These are phyloP conservation scores for Scophthalmus maximus DNA, from an alignment of 2,113 vertebrate species.

Conservation along the genomic window DNA sequence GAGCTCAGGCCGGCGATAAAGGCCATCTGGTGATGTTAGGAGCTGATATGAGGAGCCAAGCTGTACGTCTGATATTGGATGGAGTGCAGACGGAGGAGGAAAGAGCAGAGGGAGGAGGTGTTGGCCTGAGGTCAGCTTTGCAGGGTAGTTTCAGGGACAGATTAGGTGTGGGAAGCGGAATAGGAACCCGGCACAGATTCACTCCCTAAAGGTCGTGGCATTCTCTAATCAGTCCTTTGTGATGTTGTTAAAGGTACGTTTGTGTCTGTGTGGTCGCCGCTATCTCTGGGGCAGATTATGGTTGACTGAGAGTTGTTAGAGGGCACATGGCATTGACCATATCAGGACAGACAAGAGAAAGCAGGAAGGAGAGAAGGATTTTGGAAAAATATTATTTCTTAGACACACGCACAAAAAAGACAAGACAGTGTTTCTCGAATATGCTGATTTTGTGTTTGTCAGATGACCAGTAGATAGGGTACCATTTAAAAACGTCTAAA, in stretches of 20 bases:
- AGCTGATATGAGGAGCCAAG: constrained; percentile 65
- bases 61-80: constrained; percentile 28
- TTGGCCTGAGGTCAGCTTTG: constrained; percentile 51
- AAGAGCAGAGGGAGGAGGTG: constrained; percentile 45
- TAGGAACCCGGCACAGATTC: constrained; percentile 24
- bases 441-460: constrained; percentile 43
- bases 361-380: constrained; percentile 3
- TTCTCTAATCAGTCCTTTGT: constrained; percentile 45
- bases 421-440: background rate
- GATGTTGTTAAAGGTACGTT: constrained; percentile 20
- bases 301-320: constrained; percentile 15
- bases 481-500: constrained; percentile 21
- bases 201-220: constrained; percentile 35
- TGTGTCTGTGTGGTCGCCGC: constrained; percentile 41
- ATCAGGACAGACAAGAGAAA: background rate
- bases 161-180: constrained; percentile 73
- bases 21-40: constrained; percentile 65
- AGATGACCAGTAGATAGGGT: constrained; percentile 19
- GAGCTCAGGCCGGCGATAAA: constrained; percentile 65
- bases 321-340: background rate
- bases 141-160: constrained; percentile 32
- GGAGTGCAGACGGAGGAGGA: constrained; percentile 51
- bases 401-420: background rate
- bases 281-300: constrained; percentile 26
- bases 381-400: background rate